Evolutionary conservation across 2,113 vertebrate genomes (phyloP).

Genomic region (Puffinus mauretanicus): DNA sequence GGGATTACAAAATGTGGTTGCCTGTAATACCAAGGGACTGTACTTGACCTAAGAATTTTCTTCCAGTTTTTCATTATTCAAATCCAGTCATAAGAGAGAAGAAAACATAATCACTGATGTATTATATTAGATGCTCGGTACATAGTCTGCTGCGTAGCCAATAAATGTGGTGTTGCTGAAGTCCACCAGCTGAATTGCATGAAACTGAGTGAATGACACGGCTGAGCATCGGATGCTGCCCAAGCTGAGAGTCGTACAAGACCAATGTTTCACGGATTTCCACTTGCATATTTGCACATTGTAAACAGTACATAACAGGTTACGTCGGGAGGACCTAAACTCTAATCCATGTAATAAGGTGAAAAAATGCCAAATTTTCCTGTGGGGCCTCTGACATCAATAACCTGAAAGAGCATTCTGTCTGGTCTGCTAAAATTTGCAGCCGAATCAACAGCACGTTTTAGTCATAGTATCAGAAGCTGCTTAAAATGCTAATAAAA

Average conservation of each 20-base stretch:
- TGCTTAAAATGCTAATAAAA: neutral
- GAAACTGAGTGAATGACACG: neutral
- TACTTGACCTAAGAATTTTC: neutral
- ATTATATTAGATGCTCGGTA: neutral
- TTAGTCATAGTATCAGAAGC: neutral
- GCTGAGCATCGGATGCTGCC: neutral
- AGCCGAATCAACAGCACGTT: neutral
- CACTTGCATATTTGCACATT: neutral
- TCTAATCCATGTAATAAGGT: neutral
- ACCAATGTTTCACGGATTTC: neutral
- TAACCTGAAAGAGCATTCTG: neutral
- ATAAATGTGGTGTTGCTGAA: neutral
- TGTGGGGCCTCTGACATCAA: neutral
- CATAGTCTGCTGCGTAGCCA: neutral
- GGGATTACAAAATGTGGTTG: neutral
- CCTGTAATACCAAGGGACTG: neutral
- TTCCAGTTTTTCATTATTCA: neutral
- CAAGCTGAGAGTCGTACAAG: neutral
- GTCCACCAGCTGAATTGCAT: neutral
- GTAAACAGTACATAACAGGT: neutral
- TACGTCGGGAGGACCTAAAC: neutral
- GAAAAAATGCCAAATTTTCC: neutral
- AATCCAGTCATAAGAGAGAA: neutral
- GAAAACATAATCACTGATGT: neutral
- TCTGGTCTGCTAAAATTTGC: neutral